A percentile compares a stretch with the other conserved stretches of the same genome.
Evolutionary conservation across 2,113 vertebrate species (phyloP).

Genomic region (Micronycteris hirsuta): DNA sequence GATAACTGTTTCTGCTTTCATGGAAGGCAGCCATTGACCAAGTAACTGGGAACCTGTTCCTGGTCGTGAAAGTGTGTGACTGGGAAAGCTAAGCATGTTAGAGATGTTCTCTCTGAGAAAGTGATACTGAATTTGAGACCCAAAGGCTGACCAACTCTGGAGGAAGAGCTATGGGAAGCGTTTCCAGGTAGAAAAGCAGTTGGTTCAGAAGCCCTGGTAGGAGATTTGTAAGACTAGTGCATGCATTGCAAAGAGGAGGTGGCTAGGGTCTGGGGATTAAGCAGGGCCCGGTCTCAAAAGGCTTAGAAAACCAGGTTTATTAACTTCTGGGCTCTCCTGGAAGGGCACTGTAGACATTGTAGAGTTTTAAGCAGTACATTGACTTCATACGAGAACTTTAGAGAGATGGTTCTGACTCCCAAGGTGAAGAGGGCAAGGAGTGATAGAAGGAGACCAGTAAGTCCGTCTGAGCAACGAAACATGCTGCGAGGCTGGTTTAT

Average conservation of each 20-base stretch:
- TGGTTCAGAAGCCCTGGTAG: not conserved
- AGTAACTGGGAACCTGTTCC: not conserved
- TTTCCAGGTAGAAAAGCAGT: not conserved
- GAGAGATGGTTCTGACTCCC: not conserved
- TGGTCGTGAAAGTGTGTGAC: not conserved
- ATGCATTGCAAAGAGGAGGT: not conserved
- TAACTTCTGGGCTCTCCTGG: not conserved
- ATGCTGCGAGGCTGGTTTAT: not conserved
- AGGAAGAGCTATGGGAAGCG: not conserved
- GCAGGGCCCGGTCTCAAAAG: not conserved
- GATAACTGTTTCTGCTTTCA: not conserved
- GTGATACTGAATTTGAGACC: not conserved
- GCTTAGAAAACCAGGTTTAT: not conserved
- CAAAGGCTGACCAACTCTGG: not conserved
- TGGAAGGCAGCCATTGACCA: not conserved
- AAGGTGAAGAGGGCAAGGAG: not conserved
- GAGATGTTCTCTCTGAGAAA: not conserved
- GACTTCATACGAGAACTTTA: not conserved
- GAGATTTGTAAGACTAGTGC: not conserved
- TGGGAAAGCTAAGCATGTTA: not conserved
- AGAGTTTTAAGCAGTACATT: constrained; percentile 8
- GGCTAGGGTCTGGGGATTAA: not conserved
- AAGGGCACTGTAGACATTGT: not conserved
- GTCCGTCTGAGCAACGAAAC: not conserved
- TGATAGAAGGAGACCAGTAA: not conserved